Evolutionary conservation across 2,797 vertebrate genomes (phyloP).

Genomic region (Nasua narica): DNA sequence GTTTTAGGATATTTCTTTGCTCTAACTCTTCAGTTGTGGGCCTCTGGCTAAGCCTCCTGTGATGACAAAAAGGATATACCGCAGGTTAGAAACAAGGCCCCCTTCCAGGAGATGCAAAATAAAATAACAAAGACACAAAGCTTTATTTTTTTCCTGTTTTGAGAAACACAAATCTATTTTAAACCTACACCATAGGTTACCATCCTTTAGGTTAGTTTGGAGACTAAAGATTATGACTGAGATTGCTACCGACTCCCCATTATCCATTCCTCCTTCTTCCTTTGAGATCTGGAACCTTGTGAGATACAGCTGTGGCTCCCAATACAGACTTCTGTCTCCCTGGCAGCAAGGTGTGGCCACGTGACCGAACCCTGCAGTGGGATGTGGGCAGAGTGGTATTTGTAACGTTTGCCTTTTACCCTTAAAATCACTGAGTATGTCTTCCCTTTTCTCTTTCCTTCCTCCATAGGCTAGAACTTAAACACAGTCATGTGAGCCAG

Average conservation of each 20-base stretch:
- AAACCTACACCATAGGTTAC: background rate
- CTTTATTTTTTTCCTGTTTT: background rate
- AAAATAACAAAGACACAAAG: background rate
- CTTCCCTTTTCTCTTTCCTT: background rate
- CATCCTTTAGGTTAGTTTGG: background rate
- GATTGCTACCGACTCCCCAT: background rate
- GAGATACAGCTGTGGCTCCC: background rate
- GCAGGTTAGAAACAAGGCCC: slow-evolving; percentile 58
- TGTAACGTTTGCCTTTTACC: background rate
- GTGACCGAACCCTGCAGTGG: background rate
- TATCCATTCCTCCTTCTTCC: background rate
- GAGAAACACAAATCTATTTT: slow-evolving; percentile 26
- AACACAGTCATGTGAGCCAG: background rate
- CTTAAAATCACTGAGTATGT: background rate
- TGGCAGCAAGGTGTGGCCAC: too few relatives aligned
- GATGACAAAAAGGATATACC: slow-evolving; percentile 60
- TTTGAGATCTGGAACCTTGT: background rate
- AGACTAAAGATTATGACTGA: background rate
- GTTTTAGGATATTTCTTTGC: slow-evolving; percentile 97
- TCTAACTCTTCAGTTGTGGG: slow-evolving; percentile 96
- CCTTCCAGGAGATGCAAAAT: background rate
- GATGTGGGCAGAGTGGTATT: background rate
- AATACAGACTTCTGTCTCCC: background rate
- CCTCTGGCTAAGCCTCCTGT: slow-evolving; percentile 95
- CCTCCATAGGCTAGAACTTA: background rate